Percentiles rank a stretch among this genome's conserved stretches.
Conservation (phyloP, 2,888 invertebrate species). For the Arctia plantaginis region DNA sequence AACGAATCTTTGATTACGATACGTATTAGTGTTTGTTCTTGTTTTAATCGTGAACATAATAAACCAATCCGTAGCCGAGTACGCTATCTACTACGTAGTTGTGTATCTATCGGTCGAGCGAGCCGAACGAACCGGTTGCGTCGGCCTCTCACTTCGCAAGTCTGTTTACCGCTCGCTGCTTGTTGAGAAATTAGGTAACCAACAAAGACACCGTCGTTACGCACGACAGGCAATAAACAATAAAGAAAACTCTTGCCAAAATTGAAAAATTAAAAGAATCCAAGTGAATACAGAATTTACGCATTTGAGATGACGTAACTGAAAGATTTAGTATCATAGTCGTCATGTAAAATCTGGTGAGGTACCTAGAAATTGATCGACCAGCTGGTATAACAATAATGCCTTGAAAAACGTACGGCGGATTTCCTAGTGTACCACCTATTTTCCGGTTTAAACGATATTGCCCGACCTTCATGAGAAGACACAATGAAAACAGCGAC, state of each 20-base stretch:
- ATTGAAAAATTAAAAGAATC: conserved; percentile 56
- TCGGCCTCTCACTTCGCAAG: conserved; percentile 86
- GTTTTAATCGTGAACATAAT: conserved; percentile 45
- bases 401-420: conserved; percentile 81
- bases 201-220: conserved; percentile 77
- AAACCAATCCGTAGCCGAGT: conserved; percentile 55
- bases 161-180: conserved; percentile 78
- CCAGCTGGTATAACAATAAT: conserved; percentile 70
- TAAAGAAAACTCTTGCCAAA: conserved; percentile 69
- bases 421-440: conserved; percentile 78
- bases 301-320: conserved; percentile 63
- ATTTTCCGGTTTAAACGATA: conserved; percentile 81
- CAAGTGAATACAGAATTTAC: conserved; percentile 60
- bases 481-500: conserved; percentile 84
- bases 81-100: conserved; percentile 66
- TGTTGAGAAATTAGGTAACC: conserved; percentile 85
- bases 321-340: conserved; percentile 55
- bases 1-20: conserved; percentile 64
- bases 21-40: conserved; percentile 38
- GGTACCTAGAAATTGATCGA: conserved; percentile 60
- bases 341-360: conserved; percentile 60
- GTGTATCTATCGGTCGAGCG: conserved; percentile 77
- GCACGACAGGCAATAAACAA: conserved; percentile 70
- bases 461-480: conserved; percentile 81
- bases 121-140: conserved; percentile 82